Evolutionary conservation across 2,888 invertebrate genomes (phyloP), one percentile per base, ranked within the genome.

Genomic region (Encarsia formosa): DNA sequence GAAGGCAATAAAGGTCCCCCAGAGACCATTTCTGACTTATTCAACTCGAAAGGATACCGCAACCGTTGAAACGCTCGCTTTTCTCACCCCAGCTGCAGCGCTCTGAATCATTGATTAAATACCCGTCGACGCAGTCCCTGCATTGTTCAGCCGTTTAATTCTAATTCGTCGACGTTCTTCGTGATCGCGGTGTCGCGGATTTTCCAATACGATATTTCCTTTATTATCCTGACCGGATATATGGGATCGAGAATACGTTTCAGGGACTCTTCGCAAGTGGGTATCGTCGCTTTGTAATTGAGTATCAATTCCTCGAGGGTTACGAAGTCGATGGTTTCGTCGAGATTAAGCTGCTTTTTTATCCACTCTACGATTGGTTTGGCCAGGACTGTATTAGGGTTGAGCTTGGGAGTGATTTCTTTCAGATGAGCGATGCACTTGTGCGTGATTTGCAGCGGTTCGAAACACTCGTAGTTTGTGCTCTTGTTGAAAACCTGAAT

Each of bases 401-500:
- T 45, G 19, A 38, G n/a, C 13, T 45, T 48, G 1, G 24, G 32
- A 5, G 39, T 13, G n/a, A 49, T 47, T 23, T 23, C n/a, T 23
- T 46, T 53, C 22, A 59, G 55, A 23, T 52, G 48, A 18, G 49
- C 8, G 0, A 49, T 26, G 31, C 63, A 65, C 11, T 52, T 38
- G 13, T 49, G 37, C 11, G 60, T 49, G 54, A 69, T 63, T 29
- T 57, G 54, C n/a, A 69, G 49, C 1, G 70, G 66, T 35, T 71
- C 71, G 29, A 66, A 70, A 20, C 59, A 61, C 29, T 69, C 69
- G 50, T 66, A 67, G 52, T 69, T 70, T 44, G 59, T 63, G 40
- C 68, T 69, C 31, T 69, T 70, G 48, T 69, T 67, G 45, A 71
- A 71, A 2, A 71, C 69, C 70, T 70, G 41, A 6, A 56, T 18